phyloP scores from a whole-genome alignment of 2,888 invertebrate species.

The Anagyrus pseudococci region DNA sequence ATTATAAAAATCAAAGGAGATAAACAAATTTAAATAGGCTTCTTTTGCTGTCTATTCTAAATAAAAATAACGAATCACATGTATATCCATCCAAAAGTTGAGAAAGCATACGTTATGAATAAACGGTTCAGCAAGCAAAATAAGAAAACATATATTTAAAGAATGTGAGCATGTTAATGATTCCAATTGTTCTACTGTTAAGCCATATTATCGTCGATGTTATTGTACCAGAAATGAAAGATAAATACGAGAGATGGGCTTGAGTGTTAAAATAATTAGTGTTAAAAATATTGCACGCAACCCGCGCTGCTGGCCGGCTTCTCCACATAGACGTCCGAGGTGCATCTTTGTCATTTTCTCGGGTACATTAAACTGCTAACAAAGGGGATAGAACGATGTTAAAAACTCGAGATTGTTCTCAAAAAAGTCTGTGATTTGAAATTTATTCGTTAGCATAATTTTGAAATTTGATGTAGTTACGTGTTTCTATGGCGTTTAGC shows the following conservation, averaged over 20 bases:
- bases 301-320: constrained; percentile 26
- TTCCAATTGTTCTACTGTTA: constrained; percentile 41
- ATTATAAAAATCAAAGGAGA: no score
- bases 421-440: background rate
- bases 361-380: constrained; percentile 20
- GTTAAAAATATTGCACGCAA: constrained; percentile 18
- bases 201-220: constrained; percentile 40
- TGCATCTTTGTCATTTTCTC: constrained; percentile 3
- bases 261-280: constrained; percentile 24
- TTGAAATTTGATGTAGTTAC: no score
- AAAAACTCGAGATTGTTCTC: constrained; percentile 23
- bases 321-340: constrained; percentile 12
- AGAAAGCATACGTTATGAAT: constrained; percentile 18
- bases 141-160: constrained; percentile 7
- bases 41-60: constrained; percentile 16
- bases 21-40: background rate
- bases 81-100: constrained; percentile 30
- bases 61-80: constrained; percentile 28
- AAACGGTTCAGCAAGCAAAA: constrained; percentile 6
- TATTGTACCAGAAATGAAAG: constrained; percentile 18
- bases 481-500: no score
- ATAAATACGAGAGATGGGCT: constrained; percentile 5
- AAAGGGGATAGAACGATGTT: constrained; percentile 18
- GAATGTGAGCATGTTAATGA: constrained; percentile 40
- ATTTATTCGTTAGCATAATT: no score